Evolutionary conservation across 2,888 invertebrate genomes (phyloP).

Genomic region (Netelia fuscicornis): DNA sequence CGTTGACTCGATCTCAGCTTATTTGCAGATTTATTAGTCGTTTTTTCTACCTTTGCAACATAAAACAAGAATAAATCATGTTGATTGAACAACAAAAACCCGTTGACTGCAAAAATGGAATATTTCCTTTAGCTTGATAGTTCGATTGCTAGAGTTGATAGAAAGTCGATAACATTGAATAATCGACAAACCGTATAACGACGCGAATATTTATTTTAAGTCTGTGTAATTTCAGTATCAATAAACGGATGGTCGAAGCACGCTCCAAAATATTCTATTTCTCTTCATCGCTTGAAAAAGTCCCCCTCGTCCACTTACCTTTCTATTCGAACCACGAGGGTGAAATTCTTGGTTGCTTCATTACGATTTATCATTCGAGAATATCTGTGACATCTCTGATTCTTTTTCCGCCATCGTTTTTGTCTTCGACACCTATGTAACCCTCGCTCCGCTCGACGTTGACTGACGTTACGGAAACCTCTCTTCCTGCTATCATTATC

Average conservation of each 20-base stretch:
- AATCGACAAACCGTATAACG: too few species aligned
- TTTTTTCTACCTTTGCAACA: not conserved
- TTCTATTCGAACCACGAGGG: conserved; percentile 30
- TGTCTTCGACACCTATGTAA: not conserved
- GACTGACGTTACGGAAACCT: conserved; percentile 48
- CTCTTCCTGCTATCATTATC: conserved; percentile 35
- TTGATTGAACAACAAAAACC: not conserved
- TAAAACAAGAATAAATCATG: not conserved
- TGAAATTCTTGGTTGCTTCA: conserved; percentile 30
- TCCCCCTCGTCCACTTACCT: not conserved
- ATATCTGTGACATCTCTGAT: conserved; percentile 50
- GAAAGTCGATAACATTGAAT: too few species aligned
- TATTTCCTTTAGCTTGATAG: too few species aligned
- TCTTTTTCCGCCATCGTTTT: conserved; percentile 23
- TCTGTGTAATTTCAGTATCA: too few species aligned
- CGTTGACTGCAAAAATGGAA: not conserved
- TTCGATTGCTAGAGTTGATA: too few species aligned
- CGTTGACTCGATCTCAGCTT: conserved; percentile 26
- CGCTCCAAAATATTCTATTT: too few species aligned
- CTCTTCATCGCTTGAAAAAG: not conserved
- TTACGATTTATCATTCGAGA: conserved; percentile 58
- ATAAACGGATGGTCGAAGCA: too few species aligned
- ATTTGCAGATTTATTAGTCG: conserved; percentile 35
- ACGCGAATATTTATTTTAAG: too few species aligned
- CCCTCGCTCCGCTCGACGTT: conserved; percentile 29